Conservation (phyloP, 2,797 vertebrate genomes). For the Melanotaenia parkinsoni region DNA sequence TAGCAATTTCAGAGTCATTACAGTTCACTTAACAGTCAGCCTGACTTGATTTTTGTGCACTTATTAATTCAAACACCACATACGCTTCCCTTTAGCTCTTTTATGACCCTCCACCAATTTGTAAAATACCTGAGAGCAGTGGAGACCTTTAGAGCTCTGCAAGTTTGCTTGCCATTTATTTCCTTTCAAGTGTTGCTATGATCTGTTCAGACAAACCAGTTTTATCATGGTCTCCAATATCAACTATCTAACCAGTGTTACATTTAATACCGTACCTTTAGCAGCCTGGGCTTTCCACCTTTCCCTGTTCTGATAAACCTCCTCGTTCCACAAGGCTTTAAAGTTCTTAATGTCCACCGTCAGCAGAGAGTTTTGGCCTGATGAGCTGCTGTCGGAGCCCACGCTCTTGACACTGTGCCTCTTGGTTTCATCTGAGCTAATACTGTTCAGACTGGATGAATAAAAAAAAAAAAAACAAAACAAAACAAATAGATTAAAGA, state of each 20-base stretch:
- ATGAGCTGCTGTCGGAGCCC: constrained; percentile 89
- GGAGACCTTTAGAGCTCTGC: constrained; percentile 9
- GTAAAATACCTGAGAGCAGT: constrained; percentile 14
- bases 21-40: too few relatives aligned
- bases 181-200: constrained; percentile 3
- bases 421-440: constrained; percentile 89
- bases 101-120: background rate
- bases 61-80: background rate
- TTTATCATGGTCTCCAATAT: constrained; percentile 3
- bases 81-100: background rate
- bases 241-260: background rate
- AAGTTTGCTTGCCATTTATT: constrained; percentile 15
- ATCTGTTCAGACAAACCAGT: constrained; percentile 10
- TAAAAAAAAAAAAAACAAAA: background rate
- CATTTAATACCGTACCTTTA: constrained; percentile 85
- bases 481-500: background rate
- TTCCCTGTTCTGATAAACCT: constrained; percentile 93
- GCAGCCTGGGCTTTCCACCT: constrained; percentile 93
- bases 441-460: constrained; percentile 87
- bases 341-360: constrained; percentile 93
- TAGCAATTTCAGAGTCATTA: too few relatives aligned
- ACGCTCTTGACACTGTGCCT: constrained; percentile 88
- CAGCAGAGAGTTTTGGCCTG: constrained; percentile 89
- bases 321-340: constrained; percentile 93
- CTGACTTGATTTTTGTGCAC: too few relatives aligned